Evolutionary conservation across 2,113 vertebrate genomes (phyloP), one percentile per base, ranked within the genome.

Genomic region (Centrocercus urophasianus): DNA sequence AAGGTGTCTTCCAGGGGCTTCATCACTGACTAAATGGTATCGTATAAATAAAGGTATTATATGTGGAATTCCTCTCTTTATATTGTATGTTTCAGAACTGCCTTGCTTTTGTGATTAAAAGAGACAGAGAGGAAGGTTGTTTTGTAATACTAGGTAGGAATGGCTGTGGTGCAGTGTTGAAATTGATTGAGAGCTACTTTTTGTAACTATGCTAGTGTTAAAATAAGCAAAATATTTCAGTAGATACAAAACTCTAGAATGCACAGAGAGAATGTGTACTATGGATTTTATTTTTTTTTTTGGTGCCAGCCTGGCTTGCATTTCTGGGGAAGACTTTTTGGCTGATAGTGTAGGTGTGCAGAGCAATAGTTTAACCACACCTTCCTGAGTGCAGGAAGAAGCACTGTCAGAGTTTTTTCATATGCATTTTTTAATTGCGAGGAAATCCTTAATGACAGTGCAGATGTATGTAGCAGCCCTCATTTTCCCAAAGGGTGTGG

Each of bases 401-500:
- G 14, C 20, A 34, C 45, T 34, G 20, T 32, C 59, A 94, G 66
- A 94, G 19, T 2, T 73, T 89, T 87, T 87, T 91, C 79, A 90
- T 78, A 60, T 8, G 43, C 20, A 45, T 93, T 82, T 91, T 88
- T 96, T 25, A 67, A 83, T 91, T 75, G 59, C 71, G 72, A 65
- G 88, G 87, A 77, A 94, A 91, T 77, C 17, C 16, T 60, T 86
- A 48, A 77, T 88, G 88, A 85, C 40, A 57, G 30, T 21, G 57
- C 45, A 89, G 84, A 84, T 2, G 3, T 48, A 93, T 91, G 88
- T 60, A 69, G 66, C 32, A 84, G 48, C 28, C n/a, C 56, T 70
- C 47, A 77, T 83, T 91, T 89, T 96, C 77, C 54, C 22, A 21
- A 60, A 77, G 85, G 96, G 95, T 89, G 95, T 91, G 87, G 73